Conservation (phyloP, 2,113 vertebrate genomes). For the Panthera uncia region DNA sequence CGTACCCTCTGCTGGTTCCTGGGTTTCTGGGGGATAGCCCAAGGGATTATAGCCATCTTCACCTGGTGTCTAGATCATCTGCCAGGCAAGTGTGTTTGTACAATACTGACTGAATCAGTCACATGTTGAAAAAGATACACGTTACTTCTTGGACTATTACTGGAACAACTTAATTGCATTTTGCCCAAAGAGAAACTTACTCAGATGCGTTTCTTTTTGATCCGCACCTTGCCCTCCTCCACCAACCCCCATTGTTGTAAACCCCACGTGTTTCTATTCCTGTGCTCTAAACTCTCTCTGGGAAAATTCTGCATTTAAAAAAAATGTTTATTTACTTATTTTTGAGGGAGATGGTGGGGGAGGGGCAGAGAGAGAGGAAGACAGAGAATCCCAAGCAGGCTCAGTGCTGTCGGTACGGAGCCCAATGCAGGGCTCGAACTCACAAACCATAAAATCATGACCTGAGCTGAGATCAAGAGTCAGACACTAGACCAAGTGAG, state of each 20-base stretch:
- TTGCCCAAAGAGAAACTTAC: not conserved
- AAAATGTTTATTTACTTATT: too few species aligned
- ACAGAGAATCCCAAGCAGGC: too few species aligned
- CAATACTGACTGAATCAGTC: not conserved
- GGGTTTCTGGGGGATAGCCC: not conserved
- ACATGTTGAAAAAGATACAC: not conserved
- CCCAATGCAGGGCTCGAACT: too few species aligned
- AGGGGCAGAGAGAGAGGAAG: too few species aligned
- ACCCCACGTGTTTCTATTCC: not conserved
- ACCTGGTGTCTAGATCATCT: not conserved
- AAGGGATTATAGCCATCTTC: not conserved
- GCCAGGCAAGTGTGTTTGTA: not conserved
- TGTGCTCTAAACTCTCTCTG: not conserved
- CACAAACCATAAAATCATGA: too few species aligned
- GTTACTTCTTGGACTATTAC: slow-evolving; percentile 16
- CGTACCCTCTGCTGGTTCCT: not conserved
- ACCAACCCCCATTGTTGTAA: not conserved
- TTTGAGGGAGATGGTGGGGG: too few species aligned
- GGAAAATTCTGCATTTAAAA: not conserved
- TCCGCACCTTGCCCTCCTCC: not conserved
- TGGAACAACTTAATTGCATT: not conserved
- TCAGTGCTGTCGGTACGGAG: too few species aligned
- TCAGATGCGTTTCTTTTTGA: not conserved
- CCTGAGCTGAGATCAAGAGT: too few species aligned
- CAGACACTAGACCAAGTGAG: too few species aligned